phyloP scores from a whole-genome alignment of 2,888 invertebrate genomes.

The Lymantria dispar region DNA sequence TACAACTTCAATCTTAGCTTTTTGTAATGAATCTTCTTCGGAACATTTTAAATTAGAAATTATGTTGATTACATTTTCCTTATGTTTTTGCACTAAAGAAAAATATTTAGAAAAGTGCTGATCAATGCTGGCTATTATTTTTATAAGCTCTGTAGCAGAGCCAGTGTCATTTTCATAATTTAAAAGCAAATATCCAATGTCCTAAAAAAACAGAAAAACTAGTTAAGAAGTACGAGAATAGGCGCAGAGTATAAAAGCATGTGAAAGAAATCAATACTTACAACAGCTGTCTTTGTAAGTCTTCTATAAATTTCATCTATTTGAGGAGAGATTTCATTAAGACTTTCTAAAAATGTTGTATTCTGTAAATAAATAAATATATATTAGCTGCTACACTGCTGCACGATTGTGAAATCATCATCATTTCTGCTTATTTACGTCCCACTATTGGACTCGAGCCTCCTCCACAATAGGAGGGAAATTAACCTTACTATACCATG shows the following conservation, averaged over 20 bases:
- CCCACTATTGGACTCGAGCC: no score
- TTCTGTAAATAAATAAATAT: slow-evolving; percentile 52
- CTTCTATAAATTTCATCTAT: slow-evolving; percentile 65
- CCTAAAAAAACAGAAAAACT: slow-evolving; percentile 40
- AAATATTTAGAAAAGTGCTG: slow-evolving; percentile 79
- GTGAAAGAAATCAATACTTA: slow-evolving; percentile 38
- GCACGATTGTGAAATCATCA: no score
- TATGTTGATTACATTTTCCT: slow-evolving; percentile 61
- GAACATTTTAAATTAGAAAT: slow-evolving; percentile 50
- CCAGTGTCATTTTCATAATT: slow-evolving; percentile 58
- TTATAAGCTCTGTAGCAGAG: slow-evolving; percentile 44
- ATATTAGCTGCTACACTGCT: not conserved
- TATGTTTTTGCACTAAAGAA: slow-evolving; percentile 76
- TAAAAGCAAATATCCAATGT: slow-evolving; percentile 61
- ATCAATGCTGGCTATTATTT: slow-evolving; percentile 57
- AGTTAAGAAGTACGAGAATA: not conserved
- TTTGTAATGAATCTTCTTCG: slow-evolving; percentile 55
- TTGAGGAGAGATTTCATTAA: slow-evolving; percentile 54
- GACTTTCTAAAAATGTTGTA: slow-evolving; percentile 49
- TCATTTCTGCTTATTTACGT: no score
- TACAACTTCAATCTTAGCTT: slow-evolving; percentile 50
- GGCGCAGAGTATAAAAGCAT: not conserved
- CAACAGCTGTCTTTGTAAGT: slow-evolving; percentile 71
- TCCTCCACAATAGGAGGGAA: no score
- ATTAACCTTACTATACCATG: no score